Evolutionary conservation across 2,888 invertebrate species (phyloP).

Genomic region (Sicus ferrugineus): DNA sequence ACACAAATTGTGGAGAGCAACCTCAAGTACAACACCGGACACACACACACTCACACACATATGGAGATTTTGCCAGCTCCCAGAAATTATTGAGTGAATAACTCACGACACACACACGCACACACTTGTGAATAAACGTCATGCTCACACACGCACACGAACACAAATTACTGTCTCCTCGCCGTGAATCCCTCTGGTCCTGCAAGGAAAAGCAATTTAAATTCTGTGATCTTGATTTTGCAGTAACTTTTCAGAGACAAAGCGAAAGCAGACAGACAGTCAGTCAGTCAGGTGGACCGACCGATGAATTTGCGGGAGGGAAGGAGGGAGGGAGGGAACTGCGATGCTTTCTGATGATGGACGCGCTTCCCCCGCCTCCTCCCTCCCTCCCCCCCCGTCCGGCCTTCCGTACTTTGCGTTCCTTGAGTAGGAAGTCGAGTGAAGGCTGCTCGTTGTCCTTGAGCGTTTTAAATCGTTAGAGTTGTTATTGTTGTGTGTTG

Average conservation of each 20-base stretch:
- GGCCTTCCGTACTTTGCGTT: no score
- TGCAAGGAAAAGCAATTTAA: conserved; percentile 25
- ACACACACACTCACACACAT: not conserved
- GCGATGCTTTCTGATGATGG: not conserved
- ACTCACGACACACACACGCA: conserved; percentile 6
- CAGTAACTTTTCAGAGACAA: not conserved
- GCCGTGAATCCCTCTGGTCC: conserved; percentile 16
- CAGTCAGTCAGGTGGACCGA: not conserved
- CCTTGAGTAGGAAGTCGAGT: no score
- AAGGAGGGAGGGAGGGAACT: no score
- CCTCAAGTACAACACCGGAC: conserved; percentile 7
- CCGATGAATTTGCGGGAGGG: not conserved
- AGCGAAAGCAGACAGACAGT: not conserved
- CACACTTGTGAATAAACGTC: no score
- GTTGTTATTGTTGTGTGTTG: conserved; percentile 4
- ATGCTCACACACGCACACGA: not conserved
- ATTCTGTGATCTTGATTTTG: conserved; percentile 24
- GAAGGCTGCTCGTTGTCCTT: not conserved
- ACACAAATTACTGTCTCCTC: not conserved
- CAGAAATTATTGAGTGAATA: conserved; percentile 16
- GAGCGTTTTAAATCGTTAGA: not conserved
- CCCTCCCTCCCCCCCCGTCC: no score
- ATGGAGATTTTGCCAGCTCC: not conserved
- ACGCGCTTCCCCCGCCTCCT: not conserved
- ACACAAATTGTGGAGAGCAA: conserved; percentile 8